These are phyloP conservation scores for Leuciscus waleckii DNA, from an alignment of 2,797 vertebrate species.

Conservation along the genomic window DNA sequence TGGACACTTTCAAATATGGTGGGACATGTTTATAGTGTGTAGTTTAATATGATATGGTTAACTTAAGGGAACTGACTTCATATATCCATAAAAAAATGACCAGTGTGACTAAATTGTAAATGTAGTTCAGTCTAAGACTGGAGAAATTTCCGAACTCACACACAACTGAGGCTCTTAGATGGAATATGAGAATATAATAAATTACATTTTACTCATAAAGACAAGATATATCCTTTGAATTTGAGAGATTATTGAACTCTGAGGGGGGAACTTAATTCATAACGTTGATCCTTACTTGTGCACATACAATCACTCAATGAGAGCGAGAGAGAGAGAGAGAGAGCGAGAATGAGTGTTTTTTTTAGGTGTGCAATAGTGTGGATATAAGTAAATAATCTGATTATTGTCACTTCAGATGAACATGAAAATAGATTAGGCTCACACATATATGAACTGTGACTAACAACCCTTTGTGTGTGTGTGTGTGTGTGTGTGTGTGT, in stretches of 20 bases:
- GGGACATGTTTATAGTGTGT: background rate
- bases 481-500: background rate
- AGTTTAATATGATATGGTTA: background rate
- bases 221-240: background rate
- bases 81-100: background rate
- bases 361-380: slow-evolving; percentile 20
- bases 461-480: slow-evolving; percentile 20
- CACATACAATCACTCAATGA: slow-evolving; percentile 4
- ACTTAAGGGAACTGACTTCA: background rate
- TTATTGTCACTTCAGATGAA: slow-evolving; percentile 33
- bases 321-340: background rate
- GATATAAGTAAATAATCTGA: slow-evolving; percentile 27
- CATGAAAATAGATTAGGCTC: slow-evolving; percentile 18
- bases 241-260: background rate
- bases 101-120: background rate
- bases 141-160: background rate
- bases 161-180: background rate
- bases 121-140: background rate
- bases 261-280: background rate
- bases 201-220: background rate
- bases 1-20: background rate
- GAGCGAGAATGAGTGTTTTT: background rate
- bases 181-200: background rate
- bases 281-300: background rate
- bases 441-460: slow-evolving; percentile 3